Base-by-base conservation (phyloP, 2,797 vertebrate species). In the Etheostoma nigrum region DNA sequence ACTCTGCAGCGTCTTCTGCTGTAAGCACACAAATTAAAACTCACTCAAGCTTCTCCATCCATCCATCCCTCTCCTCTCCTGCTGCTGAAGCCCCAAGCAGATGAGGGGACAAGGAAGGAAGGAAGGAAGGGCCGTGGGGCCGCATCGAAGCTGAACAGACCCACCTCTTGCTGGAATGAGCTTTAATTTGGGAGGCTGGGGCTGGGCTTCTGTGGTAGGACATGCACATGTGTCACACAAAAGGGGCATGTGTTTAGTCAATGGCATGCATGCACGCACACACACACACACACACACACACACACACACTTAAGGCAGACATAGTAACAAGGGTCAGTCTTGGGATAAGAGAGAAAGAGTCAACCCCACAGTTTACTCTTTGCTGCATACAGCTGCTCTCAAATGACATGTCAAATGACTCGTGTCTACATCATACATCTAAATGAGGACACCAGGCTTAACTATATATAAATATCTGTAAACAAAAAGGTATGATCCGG, bases 21-120 rank as follows among this genome's bases (percentile, higher is more conserved):
- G 85, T 88, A 83, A 86, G 66, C 88, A 86, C 79, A 86, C 87
- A 92, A 92, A 94, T 94, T 94, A 92, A 94, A 94, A 90, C 84
- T 89, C 91, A 89, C 82, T 93, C 90, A 94, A 94, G 88, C 62
- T 15, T 25, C 36, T 33, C 58, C 23, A 55, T 30, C 75, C 30
- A 15, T 54, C 33, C 59, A 49, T 60, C n/a, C 67, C 73, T 61
- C 58, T 23, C 47, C 49, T 47, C 74, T 33, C 48, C 72, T 75
- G 30, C 70, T 47, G 62, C 67, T 61, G 57, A 55, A 85, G 70
- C 66, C 81, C 74, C 65, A 23, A 79, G 68, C 74, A 74, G 74
- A 75, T 57, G 23, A 79, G 73, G 47, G 60, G 51, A 76, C 58
- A 42, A 67, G 79, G 72, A 66, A 58, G 57, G 44, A 53, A 73